Evolutionary conservation across 1,140 invertebrate species (phyloP).

Genomic region (Amyelois transitella): DNA sequence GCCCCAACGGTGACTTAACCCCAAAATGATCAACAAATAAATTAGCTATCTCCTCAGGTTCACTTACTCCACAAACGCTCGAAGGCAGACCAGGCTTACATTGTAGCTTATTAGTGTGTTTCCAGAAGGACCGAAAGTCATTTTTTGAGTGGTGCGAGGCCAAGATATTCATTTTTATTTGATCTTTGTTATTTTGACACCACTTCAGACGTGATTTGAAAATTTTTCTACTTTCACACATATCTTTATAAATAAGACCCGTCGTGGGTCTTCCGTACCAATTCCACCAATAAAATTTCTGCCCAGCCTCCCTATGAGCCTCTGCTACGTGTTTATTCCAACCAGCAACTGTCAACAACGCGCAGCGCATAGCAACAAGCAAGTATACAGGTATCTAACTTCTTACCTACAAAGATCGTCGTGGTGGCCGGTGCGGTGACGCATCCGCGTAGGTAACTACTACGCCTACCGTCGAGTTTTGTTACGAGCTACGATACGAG

Average conservation of each 20-base stretch:
- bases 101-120: neutral
- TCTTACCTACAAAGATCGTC: too few species aligned
- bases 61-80: neutral
- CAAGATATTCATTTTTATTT: neutral
- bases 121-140: too few species aligned
- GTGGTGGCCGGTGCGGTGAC: too few species aligned
- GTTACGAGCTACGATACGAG: too few species aligned
- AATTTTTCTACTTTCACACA: neutral
- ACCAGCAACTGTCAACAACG: too few species aligned
- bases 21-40: too few species aligned
- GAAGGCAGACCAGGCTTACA: neutral
- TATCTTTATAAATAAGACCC: neutral
- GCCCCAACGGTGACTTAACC: neutral
- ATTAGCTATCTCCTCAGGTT: neutral
- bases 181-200: neutral
- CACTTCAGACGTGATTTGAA: too few species aligned
- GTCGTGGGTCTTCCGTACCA: neutral
- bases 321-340: neutral
- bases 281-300: neutral
- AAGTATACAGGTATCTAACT: too few species aligned
- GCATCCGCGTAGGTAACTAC: too few species aligned
- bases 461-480: too few species aligned
- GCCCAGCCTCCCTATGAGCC: neutral
- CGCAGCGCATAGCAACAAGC: too few species aligned
- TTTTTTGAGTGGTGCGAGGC: neutral